A percentile compares a stretch with the other conserved stretches of the same genome.
Evolutionary conservation across 2,113 vertebrate species (phyloP).

Genomic region (Brienomyrus brachyistius): DNA sequence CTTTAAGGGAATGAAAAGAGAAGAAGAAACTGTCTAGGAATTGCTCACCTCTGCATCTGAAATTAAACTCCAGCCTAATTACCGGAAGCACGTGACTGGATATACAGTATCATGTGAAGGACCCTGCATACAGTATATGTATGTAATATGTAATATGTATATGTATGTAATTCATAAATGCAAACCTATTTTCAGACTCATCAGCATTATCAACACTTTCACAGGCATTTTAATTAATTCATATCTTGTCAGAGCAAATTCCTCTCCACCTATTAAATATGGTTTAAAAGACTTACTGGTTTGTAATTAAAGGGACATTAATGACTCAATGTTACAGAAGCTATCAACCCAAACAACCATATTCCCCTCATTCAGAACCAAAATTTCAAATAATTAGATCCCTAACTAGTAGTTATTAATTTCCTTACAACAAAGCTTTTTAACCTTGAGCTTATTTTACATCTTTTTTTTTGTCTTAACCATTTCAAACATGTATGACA

Average conservation of each 20-base stretch:
- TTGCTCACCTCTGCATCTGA: background rate
- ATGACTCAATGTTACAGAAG: background rate
- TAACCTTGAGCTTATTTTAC: background rate
- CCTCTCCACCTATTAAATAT: background rate
- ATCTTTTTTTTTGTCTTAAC: background rate
- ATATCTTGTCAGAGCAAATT: background rate
- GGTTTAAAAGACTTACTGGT: background rate
- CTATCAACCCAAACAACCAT: background rate
- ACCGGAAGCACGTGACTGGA: background rate
- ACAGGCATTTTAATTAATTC: background rate
- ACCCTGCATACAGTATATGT: background rate
- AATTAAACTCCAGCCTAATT: background rate
- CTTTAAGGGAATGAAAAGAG: background rate
- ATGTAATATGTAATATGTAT: background rate
- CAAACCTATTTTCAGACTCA: background rate
- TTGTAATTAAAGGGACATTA: conserved; percentile 11
- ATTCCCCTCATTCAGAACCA: background rate
- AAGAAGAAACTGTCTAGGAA: background rate
- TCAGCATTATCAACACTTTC: background rate
- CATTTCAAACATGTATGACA: background rate
- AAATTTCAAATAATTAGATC: background rate
- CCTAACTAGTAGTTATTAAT: background rate
- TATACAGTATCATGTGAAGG: background rate
- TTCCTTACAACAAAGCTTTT: background rate
- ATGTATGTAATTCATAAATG: background rate